Percentiles rank a stretch among this genome's conserved stretches.
Conservation (phyloP, 1,140 invertebrate genomes). For the Ceratina calcarata region DNA sequence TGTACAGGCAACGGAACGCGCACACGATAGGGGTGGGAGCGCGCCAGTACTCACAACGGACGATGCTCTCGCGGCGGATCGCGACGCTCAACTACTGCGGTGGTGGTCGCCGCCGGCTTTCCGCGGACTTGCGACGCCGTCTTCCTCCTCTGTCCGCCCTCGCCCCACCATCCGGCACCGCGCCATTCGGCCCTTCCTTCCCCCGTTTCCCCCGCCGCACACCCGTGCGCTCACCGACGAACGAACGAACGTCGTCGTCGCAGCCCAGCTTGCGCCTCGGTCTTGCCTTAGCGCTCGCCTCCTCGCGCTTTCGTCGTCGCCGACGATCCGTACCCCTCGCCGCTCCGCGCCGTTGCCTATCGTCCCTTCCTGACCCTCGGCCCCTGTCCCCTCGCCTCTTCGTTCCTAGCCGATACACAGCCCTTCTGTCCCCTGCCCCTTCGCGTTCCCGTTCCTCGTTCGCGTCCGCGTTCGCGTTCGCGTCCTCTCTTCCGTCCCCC, state of each 20-base stretch:
- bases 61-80: constrained; percentile 65
- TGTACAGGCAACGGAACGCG: constrained; percentile 2
- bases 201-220: neutral
- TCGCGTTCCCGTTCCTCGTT: neutral
- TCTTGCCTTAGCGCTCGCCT: constrained; percentile 3
- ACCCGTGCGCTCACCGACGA: too few species aligned
- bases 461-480: too few species aligned
- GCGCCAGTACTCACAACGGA: neutral
- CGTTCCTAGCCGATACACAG: neutral
- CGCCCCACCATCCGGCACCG: constrained; percentile 11
- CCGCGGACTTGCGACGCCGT: constrained; percentile 62
- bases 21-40: neutral
- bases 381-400: constrained; percentile 11
- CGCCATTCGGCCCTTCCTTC: constrained; percentile 25
- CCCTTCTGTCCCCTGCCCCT: constrained; percentile 12
- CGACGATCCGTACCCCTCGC: constrained; percentile 22
- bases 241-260: neutral
- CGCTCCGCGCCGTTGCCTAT: constrained; percentile 30
- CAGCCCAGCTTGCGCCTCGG: constrained; percentile 24
- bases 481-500: neutral
- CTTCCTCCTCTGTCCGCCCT: constrained; percentile 40
- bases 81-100: constrained; percentile 70
- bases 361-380: constrained; percentile 27
- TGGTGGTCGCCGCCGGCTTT: constrained; percentile 62
- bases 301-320: constrained; percentile 10